phyloP scores from a whole-genome alignment of 2,113 vertebrate genomes.

The Mionectes macconnelli region DNA sequence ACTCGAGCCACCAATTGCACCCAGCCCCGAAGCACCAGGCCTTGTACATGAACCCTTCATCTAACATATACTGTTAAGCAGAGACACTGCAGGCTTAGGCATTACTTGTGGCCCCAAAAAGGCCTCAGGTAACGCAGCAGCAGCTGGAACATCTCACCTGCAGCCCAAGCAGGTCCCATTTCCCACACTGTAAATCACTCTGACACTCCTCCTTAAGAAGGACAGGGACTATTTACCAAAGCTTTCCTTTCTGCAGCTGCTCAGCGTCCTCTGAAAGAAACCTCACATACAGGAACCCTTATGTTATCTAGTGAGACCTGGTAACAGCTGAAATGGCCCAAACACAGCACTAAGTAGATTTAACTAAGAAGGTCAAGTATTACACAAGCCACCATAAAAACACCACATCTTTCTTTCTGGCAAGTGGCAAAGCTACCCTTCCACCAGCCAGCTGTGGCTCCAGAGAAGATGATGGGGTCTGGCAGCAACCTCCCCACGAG shows the following conservation, averaged over 20 bases:
- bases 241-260: not conserved
- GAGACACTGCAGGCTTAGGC: not conserved
- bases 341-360: not conserved
- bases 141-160: not conserved
- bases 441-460: not conserved
- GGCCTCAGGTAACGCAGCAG: not conserved
- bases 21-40: not conserved
- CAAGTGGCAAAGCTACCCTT: not conserved
- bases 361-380: not conserved
- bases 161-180: not conserved
- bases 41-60: not conserved
- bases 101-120: not conserved
- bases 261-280: not conserved
- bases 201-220: not conserved
- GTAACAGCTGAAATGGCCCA: not conserved
- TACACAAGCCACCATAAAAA: not conserved
- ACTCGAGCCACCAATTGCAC: not conserved
- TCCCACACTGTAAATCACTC: not conserved
- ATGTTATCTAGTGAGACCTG: not conserved
- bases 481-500: not conserved
- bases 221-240: not conserved
- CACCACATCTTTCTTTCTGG: not conserved
- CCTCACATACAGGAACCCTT: not conserved
- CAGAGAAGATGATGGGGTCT: not conserved
- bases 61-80: rapidly evolving